Evolutionary conservation across 1,140 invertebrate genomes (phyloP).

Genomic region (Drosophila triauraria): DNA sequence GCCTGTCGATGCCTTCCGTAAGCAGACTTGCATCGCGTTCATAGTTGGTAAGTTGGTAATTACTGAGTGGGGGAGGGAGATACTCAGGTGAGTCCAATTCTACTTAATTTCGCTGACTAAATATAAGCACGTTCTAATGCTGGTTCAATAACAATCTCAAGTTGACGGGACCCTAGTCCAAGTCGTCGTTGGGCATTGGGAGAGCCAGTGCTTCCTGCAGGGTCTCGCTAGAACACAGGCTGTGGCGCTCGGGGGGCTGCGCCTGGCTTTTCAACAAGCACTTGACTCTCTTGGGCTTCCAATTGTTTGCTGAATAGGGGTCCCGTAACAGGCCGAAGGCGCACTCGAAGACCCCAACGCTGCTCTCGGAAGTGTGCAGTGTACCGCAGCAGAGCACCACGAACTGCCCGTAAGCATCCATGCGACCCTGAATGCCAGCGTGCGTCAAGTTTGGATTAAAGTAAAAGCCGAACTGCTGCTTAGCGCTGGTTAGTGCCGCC

Average conservation of each 20-base stretch:
- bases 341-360: slow-evolving; percentile 89
- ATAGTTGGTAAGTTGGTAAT: slow-evolving; percentile 2
- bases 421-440: slow-evolving; percentile 86
- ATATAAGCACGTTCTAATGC: neutral
- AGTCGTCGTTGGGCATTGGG: slow-evolving; percentile 48
- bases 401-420: slow-evolving; percentile 88
- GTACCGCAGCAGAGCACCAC: slow-evolving; percentile 88
- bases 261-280: slow-evolving; percentile 79
- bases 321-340: slow-evolving; percentile 87
- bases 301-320: slow-evolving; percentile 87
- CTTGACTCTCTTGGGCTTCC: slow-evolving; percentile 87
- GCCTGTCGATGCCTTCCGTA: slow-evolving; percentile 1
- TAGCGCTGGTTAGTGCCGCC: slow-evolving; percentile 36
- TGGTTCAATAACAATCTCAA: neutral
- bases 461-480: slow-evolving; percentile 85
- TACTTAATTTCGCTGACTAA: neutral
- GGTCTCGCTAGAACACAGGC: slow-evolving; percentile 47
- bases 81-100: slow-evolving; percentile 8
- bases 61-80: neutral
- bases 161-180: slow-evolving; percentile 26
- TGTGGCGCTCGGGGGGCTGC: slow-evolving; percentile 52
- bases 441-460: slow-evolving; percentile 88
- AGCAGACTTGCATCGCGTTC: slow-evolving; percentile 1
- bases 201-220: slow-evolving; percentile 54
- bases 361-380: slow-evolving; percentile 86